These are phyloP conservation scores for Dasyprocta punctata DNA, from an alignment of 2,113 vertebrate genomes.

Conservation along the genomic window DNA sequence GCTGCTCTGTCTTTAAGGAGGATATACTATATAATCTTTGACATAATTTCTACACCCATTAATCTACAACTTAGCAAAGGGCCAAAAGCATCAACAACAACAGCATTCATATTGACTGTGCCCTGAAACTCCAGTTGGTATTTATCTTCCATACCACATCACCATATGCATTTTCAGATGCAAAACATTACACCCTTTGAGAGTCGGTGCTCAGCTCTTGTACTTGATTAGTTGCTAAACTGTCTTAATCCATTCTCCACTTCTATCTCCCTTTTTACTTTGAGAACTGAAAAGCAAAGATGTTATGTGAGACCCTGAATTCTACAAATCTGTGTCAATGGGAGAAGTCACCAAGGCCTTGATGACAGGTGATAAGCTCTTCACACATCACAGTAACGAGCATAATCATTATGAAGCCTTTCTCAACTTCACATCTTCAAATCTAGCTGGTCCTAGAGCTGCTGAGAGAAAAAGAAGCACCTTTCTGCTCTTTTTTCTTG, in stretches of 20 bases:
- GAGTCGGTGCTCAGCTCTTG: neutral
- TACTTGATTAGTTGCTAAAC: neutral
- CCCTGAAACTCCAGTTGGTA: neutral
- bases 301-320: neutral
- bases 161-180: neutral
- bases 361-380: neutral
- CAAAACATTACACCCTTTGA: neutral
- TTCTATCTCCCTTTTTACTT: neutral
- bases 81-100: neutral
- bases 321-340: neutral
- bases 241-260: neutral
- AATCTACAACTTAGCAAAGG: constrained; percentile 17
- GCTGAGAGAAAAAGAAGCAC: neutral
- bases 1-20: neutral
- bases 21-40: neutral
- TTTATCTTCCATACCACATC: neutral
- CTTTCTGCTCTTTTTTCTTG: neutral
- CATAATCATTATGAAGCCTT: neutral
- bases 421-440: neutral
- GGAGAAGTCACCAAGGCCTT: neutral
- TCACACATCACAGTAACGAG: neutral
- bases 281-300: neutral
- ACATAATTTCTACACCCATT: neutral
- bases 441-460: neutral
- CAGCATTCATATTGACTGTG: neutral